A percentile compares a stretch with the other conserved stretches of the same genome.
phyloP scores from a whole-genome alignment of 64 coral and sea anemone species.

The Montipora foliosa region DNA sequence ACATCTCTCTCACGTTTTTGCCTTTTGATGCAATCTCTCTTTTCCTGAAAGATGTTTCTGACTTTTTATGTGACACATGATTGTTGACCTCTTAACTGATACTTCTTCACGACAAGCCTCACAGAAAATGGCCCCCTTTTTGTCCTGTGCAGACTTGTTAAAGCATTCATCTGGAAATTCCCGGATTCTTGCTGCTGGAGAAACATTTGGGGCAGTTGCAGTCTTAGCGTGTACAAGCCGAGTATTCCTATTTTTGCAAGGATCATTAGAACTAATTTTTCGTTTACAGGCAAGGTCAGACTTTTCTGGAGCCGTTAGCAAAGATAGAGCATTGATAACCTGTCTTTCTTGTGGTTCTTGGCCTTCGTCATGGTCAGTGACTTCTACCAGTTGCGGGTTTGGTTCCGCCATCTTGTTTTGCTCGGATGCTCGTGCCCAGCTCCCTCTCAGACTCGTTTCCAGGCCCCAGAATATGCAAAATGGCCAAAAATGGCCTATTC shows the following conservation, averaged over 20 bases:
- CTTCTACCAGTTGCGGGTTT: background rate
- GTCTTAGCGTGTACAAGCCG: background rate
- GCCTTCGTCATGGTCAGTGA: background rate
- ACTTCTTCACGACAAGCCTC: conserved; percentile 19
- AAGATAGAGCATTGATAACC: background rate
- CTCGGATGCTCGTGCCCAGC: no score
- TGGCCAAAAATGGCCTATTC: no score
- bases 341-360: conserved; percentile 7
- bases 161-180: conserved; percentile 8
- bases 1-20: conserved; percentile 1
- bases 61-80: conserved; percentile 18
- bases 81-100: conserved; percentile 12
- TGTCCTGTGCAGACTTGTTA: conserved; percentile 12
- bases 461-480: no score
- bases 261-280: background rate
- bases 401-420: background rate
- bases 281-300: background rate
- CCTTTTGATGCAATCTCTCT: conserved; percentile 16
- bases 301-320: background rate
- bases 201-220: conserved; percentile 7
- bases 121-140: conserved; percentile 10
- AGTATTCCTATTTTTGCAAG: conserved; percentile 3
- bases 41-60: conserved; percentile 12
- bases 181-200: conserved; percentile 21
- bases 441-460: no score